A percentile compares a stretch with the other conserved stretches of the same genome.
Evolutionary conservation across 2,888 invertebrate genomes (phyloP).

Genomic region (Abrostola triplasia): DNA sequence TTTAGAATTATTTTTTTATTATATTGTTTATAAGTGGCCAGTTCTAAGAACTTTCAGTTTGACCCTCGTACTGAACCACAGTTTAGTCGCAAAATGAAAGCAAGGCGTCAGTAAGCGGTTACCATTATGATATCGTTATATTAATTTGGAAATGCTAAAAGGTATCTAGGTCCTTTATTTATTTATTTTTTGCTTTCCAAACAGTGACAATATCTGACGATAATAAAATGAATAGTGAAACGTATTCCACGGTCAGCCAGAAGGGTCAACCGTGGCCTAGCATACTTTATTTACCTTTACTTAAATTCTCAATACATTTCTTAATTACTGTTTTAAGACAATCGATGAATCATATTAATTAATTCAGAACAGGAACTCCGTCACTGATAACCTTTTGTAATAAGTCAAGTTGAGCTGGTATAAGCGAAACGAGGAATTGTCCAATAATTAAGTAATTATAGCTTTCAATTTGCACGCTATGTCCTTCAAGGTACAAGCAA

Average conservation of each 20-base stretch:
- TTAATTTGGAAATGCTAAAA: too few species aligned
- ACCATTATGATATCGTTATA: too few species aligned
- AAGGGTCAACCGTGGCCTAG: neutral
- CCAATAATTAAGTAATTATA: constrained; percentile 33
- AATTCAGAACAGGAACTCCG: constrained; percentile 34
- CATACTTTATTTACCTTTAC: neutral
- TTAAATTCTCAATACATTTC: neutral
- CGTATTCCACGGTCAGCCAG: neutral
- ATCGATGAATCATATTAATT: constrained; percentile 20
- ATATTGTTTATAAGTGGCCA: too few species aligned
- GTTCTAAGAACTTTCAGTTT: too few species aligned
- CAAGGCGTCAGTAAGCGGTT: too few species aligned
- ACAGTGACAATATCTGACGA: too few species aligned
- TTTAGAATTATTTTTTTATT: too few species aligned
- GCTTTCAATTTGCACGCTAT: constrained; percentile 27
- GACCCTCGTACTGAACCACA: too few species aligned
- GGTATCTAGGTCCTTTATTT: too few species aligned
- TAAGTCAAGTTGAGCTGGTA: constrained; percentile 48
- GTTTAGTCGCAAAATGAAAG: too few species aligned
- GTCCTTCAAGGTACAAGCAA: constrained; percentile 18
- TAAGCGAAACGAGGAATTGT: constrained; percentile 38
- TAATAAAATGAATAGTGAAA: too few species aligned
- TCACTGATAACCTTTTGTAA: constrained; percentile 45
- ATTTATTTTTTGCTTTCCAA: too few species aligned
- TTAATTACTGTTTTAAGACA: constrained; percentile 4